Evolutionary conservation across 2,888 invertebrate species (phyloP).

Genomic region (Coenonympha glycerion): DNA sequence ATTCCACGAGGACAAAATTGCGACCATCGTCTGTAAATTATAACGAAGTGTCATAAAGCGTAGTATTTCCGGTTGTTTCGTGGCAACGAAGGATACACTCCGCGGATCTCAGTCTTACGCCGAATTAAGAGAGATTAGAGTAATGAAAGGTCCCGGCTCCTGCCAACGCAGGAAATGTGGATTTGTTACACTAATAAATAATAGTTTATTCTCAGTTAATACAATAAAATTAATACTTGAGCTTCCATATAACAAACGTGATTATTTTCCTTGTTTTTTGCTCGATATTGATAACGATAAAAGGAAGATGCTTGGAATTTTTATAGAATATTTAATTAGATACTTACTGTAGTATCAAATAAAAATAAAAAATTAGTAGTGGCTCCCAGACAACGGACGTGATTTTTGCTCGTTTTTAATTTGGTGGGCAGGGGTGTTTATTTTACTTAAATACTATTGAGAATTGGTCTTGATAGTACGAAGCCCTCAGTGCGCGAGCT

Average conservation of each 20-base stretch:
- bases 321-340: too few relatives aligned
- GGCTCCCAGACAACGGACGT: too few relatives aligned
- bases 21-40: conserved; percentile 8
- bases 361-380: too few relatives aligned
- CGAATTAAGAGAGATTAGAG: conserved; percentile 23
- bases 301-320: too few relatives aligned
- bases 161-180: conserved; percentile 8
- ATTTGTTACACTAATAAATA: conserved; percentile 14
- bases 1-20: neutral
- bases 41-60: conserved; percentile 14
- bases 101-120: conserved; percentile 18
- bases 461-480: too few relatives aligned
- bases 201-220: conserved; percentile 5
- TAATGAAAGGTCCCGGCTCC: conserved; percentile 14
- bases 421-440: too few relatives aligned
- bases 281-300: too few relatives aligned
- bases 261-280: neutral
- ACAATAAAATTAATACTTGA: conserved; percentile 1
- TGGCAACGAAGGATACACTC: conserved; percentile 14
- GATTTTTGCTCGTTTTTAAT: too few relatives aligned
- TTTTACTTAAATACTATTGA: too few relatives aligned
- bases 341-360: too few relatives aligned
- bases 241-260: neutral
- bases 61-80: conserved; percentile 15
- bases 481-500: too few relatives aligned